Evolutionary conservation across 2,888 invertebrate species (phyloP), one percentile per base, ranked within the genome.

Genomic region (Lysandra coridon): DNA sequence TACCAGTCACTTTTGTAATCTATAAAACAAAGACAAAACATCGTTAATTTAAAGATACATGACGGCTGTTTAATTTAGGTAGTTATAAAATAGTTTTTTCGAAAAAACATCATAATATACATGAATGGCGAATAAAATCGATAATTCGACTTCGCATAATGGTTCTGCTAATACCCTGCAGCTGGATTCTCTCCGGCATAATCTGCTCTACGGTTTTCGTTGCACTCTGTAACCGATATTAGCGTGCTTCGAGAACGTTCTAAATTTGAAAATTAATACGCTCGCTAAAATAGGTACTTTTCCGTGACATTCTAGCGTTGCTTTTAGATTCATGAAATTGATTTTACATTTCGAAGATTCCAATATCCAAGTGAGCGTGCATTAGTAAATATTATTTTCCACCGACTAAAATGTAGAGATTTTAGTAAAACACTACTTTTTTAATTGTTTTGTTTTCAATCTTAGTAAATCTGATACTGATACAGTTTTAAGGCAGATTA

Each of bases 201-300:
- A 30, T 30, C 30, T 64, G 30, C 30, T 64, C 64, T 64, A 64
- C 33, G 69, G 33, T 69, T 69, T 33, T 69, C 69, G 33, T 33
- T 69, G 69, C 33, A 53, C 49, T 30, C 76, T 23, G 57, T 57
- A 76, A 76, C 53, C 30, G 53, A 53, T 53, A 75, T 75, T 53
- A 49, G 30, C 3, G 17, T 64, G 40, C 73, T 37, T 23, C 75
- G 53, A 23, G 30, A 49, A 30, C 30, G 44, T 74, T n/a, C 53
- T 57, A 49, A 74, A 44, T 44, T 44, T 44, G 17, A 74, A 74
- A 44, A 74, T 74, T 17, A 62, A 62, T 62, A 62, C 23, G 62
- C 23, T 62, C 62, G 62, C 23, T 62, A 23, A 62, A 62, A 62
- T 62, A 23, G 23, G 23, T 23, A 23, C 62, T 62, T 62, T 62